Evolutionary conservation across 2,797 vertebrate species (phyloP).

Genomic region (Prionace glauca): DNA sequence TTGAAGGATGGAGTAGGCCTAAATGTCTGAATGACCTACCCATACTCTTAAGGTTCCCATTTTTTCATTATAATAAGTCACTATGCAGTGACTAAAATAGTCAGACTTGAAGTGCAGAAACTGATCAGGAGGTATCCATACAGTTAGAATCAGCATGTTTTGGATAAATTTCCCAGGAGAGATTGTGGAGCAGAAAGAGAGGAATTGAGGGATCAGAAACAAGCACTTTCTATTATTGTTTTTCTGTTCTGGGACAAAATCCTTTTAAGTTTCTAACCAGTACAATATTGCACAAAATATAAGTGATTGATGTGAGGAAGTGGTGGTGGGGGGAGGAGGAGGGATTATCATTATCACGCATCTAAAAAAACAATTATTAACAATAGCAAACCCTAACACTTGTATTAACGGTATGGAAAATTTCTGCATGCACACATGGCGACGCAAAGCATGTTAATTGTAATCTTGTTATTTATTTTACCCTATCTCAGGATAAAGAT

Average conservation of each 20-base stretch:
- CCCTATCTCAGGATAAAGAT: constrained; percentile 28
- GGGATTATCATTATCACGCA: neutral
- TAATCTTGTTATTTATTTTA: constrained; percentile 16
- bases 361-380: neutral
- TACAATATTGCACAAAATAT: neutral
- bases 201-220: neutral
- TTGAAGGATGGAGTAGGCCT: neutral
- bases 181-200: neutral
- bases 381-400: neutral
- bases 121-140: neutral
- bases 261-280: neutral
- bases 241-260: neutral
- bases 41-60: neutral
- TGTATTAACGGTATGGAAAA: neutral
- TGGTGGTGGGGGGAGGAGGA: neutral
- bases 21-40: neutral
- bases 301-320: constrained; percentile 20
- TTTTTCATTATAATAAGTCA: neutral
- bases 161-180: neutral
- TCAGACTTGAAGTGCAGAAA: neutral
- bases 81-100: neutral
- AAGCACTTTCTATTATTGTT: neutral
- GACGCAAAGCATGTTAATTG: constrained; percentile 12
- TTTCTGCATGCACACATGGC: neutral
- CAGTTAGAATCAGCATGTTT: neutral